phyloP scores from a whole-genome alignment of 1,140 invertebrate genomes.

The Holotrichia oblita region DNA sequence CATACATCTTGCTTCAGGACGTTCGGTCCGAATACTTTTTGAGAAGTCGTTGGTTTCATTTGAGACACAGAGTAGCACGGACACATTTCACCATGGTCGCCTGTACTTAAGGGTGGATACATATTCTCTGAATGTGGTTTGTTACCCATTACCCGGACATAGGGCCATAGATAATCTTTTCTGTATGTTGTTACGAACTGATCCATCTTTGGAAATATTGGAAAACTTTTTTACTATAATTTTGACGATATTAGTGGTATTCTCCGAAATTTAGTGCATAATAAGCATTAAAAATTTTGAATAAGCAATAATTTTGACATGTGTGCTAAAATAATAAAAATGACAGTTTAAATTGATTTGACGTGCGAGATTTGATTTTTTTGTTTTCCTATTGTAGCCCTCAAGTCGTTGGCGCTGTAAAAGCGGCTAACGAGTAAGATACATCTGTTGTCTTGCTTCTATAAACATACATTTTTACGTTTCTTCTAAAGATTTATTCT shows the following conservation, averaged over 20 bases:
- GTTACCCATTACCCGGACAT: conserved; percentile 58
- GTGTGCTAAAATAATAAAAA: background rate
- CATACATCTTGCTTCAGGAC: conserved; percentile 59
- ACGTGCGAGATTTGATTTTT: no score
- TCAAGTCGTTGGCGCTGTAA: no score
- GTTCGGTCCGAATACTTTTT: conserved; percentile 49
- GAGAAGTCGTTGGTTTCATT: conserved; percentile 18
- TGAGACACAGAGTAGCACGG: conserved; percentile 46
- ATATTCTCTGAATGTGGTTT: conserved; percentile 48
- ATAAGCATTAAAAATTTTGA: background rate
- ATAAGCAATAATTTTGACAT: background rate
- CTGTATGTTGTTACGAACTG: conserved; percentile 68
- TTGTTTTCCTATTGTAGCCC: no score
- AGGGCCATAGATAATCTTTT: conserved; percentile 69
- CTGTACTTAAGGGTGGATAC: conserved; percentile 39
- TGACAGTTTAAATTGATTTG: no score
- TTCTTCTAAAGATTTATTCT: no score
- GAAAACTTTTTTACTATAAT: conserved; percentile 44
- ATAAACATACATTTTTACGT: no score
- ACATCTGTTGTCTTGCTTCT: no score
- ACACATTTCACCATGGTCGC: conserved; percentile 45
- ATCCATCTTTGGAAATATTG: conserved; percentile 60
- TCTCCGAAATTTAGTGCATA: conserved; percentile 22
- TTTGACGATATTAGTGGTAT: conserved; percentile 33
- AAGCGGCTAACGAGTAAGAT: no score